Evolutionary conservation across 2,888 invertebrate genomes (phyloP).

Genomic region (Nowickia ferox): DNA sequence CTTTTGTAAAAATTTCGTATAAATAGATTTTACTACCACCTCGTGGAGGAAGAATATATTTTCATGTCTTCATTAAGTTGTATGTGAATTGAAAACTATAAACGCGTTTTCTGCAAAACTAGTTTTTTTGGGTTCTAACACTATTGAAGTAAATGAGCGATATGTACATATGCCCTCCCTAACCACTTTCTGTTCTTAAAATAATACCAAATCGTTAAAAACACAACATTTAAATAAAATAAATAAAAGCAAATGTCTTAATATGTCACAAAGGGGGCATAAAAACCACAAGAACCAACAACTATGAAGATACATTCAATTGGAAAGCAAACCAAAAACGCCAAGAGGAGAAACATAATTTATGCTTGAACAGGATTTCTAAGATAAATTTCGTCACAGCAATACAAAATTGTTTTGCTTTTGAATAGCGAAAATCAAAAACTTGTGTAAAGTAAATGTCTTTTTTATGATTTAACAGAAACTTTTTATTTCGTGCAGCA

Average conservation of each 20-base stretch:
- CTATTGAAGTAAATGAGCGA: no score
- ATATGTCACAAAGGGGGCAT: background rate
- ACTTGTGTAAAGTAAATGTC: no score
- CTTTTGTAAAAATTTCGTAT: no score
- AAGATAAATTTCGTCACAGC: background rate
- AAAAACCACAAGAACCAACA: background rate
- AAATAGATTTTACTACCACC: no score
- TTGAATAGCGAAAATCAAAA: background rate
- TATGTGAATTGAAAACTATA: no score
- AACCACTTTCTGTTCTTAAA: background rate
- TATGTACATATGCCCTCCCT: background rate
- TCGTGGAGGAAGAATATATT: no score
- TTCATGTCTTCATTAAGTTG: no score
- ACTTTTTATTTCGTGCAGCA: no score
- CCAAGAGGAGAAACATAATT: background rate
- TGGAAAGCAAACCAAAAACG: background rate
- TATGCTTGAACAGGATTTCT: background rate
- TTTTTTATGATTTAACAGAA: no score
- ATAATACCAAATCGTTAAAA: conserved; percentile 23
- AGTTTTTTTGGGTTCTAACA: no score
- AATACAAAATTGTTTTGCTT: background rate
- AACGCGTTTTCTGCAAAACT: no score
- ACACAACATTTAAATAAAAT: background rate
- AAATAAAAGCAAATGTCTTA: conserved; percentile 15
- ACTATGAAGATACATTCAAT: background rate